A percentile compares a stretch with the other conserved stretches of the same genome.
Evolutionary conservation across 2,797 vertebrate genomes (phyloP).

Genomic region (Eulemur mongoz): DNA sequence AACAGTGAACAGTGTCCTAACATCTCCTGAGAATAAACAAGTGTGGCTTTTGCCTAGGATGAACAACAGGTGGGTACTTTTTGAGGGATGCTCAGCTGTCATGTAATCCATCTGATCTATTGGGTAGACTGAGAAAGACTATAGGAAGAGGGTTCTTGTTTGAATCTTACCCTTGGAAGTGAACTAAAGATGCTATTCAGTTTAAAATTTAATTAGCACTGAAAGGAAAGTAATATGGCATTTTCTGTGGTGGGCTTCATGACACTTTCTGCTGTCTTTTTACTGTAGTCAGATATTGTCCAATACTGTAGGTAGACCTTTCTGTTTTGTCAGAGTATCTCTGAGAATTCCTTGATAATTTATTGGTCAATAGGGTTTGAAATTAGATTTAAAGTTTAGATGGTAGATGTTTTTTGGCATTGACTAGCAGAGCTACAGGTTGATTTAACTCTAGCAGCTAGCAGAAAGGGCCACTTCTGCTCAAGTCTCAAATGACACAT

Average conservation of each 20-base stretch:
- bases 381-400: background rate
- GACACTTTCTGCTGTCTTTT: background rate
- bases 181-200: background rate
- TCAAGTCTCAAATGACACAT: background rate
- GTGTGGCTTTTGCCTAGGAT: background rate
- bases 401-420: background rate
- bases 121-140: background rate
- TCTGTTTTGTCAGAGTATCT: slow-evolving; percentile 22
- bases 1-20: background rate
- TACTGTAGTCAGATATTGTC: background rate
- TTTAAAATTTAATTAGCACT: background rate
- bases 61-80: background rate
- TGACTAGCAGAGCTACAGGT: background rate
- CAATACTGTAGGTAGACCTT: background rate
- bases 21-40: background rate
- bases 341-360: background rate
- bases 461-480: slow-evolving; percentile 28
- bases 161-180: background rate
- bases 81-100: background rate
- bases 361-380: background rate
- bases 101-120: background rate
- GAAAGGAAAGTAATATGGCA: background rate
- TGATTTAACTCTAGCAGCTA: background rate
- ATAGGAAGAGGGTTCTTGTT: background rate
- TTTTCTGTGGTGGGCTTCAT: slow-evolving; percentile 22